phyloP scores from a whole-genome alignment of 2,797 vertebrate species.

The Labeo calbasu region DNA sequence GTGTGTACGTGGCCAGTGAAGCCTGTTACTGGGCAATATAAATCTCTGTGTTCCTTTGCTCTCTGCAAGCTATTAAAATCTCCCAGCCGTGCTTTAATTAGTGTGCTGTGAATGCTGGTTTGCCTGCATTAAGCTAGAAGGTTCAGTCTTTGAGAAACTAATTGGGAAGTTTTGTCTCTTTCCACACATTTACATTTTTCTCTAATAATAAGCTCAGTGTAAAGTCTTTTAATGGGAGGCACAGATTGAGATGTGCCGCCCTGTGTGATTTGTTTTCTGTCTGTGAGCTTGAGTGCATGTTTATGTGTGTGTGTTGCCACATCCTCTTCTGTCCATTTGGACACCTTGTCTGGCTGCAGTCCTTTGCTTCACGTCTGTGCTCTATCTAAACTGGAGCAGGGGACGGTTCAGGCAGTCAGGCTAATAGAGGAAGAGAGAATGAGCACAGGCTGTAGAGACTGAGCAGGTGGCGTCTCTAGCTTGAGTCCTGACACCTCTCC shows the following conservation, averaged over 20 bases:
- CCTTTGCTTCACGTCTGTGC: slow-evolving; percentile 12
- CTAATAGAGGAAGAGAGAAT: slow-evolving; percentile 44
- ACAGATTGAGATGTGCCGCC: slow-evolving; percentile 23
- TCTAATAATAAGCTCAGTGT: not conserved
- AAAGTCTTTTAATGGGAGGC: slow-evolving; percentile 1
- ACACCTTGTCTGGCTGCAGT: slow-evolving; percentile 14
- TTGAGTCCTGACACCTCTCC: slow-evolving; percentile 41
- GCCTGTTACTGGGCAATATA: slow-evolving; percentile 32
- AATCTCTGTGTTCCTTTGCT: slow-evolving; percentile 7
- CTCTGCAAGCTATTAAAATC: slow-evolving; percentile 31
- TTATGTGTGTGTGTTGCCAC: slow-evolving; percentile 42
- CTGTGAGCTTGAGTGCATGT: slow-evolving; percentile 48
- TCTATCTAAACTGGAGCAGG: slow-evolving; percentile 23
- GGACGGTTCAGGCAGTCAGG: slow-evolving; percentile 41
- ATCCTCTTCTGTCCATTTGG: not conserved
- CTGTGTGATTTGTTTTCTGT: slow-evolving; percentile 58
- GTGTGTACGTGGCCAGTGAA: slow-evolving; percentile 9
- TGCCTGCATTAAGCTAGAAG: slow-evolving; percentile 11
- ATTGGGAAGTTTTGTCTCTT: slow-evolving; percentile 48
- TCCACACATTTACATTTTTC: slow-evolving; percentile 44
- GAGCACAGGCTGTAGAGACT: slow-evolving; percentile 9
- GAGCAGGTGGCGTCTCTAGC: slow-evolving; percentile 62
- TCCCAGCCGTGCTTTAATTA: slow-evolving; percentile 22
- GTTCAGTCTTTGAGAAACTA: slow-evolving; percentile 34
- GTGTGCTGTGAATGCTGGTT: slow-evolving; percentile 20